These are phyloP conservation scores for Pelvicachromis taeniatus DNA, from an alignment of 2,113 vertebrate genomes.

Conservation along the genomic window DNA sequence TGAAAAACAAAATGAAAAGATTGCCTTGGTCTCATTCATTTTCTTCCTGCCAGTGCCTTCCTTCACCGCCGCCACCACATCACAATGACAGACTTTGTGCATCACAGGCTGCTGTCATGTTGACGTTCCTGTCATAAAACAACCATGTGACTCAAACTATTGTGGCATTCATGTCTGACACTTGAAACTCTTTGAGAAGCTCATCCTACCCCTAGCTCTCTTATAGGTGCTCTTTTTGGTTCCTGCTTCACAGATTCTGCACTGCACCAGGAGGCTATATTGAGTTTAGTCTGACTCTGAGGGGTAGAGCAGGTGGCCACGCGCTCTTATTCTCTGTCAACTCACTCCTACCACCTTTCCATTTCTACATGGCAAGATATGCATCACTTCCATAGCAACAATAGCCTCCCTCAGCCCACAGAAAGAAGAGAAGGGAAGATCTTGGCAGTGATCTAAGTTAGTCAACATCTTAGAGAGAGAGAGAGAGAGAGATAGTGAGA, in stretches of 20 bases:
- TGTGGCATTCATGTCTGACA: constrained; percentile 32
- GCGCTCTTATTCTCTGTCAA: constrained; percentile 14
- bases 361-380: constrained; percentile 23
- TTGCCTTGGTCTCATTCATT: constrained; percentile 26
- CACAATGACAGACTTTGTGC: constrained; percentile 58
- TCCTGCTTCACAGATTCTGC: background rate
- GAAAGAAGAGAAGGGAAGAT: constrained; percentile 7
- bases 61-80: background rate
- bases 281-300: background rate
- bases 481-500: background rate
- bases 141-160: constrained; percentile 8
- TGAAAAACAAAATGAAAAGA: constrained; percentile 49
- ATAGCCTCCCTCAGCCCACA: constrained; percentile 31
- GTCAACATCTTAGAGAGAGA: constrained; percentile 24
- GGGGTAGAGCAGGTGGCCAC: constrained; percentile 31
- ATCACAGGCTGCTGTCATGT: constrained; percentile 59
- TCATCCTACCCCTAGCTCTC: background rate
- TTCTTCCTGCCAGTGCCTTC: background rate
- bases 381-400: constrained; percentile 61
- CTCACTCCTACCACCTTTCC: constrained; percentile 43
- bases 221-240: background rate
- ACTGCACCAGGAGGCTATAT: background rate
- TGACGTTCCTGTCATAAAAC: constrained; percentile 48
- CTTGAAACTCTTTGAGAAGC: constrained; percentile 19
- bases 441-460: constrained; percentile 24